phyloP scores from a whole-genome alignment of 2,113 vertebrate genomes.

The rat (Rattus norvegicus) region DNA sequence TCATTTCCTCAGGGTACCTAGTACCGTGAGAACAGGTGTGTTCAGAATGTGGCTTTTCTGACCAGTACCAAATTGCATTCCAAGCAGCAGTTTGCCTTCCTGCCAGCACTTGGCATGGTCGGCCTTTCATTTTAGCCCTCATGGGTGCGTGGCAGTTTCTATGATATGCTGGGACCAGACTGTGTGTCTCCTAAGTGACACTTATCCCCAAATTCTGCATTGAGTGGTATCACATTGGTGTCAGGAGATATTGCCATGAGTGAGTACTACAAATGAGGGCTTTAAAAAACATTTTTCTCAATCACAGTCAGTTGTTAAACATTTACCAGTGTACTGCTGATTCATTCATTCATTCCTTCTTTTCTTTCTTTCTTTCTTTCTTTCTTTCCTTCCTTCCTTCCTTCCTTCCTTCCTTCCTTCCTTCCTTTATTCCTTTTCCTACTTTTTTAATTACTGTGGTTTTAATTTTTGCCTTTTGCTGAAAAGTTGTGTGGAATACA shows the following conservation, averaged over 20 bases:
- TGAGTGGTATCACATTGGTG: background rate
- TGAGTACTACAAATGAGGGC: background rate
- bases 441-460: background rate
- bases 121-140: background rate
- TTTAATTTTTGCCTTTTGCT: conserved; percentile 7
- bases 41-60: background rate
- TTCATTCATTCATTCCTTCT: too few species aligned
- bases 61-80: background rate
- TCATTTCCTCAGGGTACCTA: background rate
- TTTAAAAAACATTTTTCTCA: background rate
- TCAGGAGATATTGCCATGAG: background rate
- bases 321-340: background rate
- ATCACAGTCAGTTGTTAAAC: background rate
- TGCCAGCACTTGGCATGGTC: background rate
- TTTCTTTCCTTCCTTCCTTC: background rate
- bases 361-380: background rate
- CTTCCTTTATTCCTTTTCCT: background rate
- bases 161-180: background rate
- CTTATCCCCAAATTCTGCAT: background rate
- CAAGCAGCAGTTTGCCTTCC: background rate
- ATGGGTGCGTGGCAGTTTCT: background rate
- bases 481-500: conserved; percentile 14
- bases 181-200: background rate
- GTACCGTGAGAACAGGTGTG: background rate
- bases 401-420: background rate